phyloP scores from a whole-genome alignment of 1,140 invertebrate genomes.

The Lasaia peninsularis region DNA sequence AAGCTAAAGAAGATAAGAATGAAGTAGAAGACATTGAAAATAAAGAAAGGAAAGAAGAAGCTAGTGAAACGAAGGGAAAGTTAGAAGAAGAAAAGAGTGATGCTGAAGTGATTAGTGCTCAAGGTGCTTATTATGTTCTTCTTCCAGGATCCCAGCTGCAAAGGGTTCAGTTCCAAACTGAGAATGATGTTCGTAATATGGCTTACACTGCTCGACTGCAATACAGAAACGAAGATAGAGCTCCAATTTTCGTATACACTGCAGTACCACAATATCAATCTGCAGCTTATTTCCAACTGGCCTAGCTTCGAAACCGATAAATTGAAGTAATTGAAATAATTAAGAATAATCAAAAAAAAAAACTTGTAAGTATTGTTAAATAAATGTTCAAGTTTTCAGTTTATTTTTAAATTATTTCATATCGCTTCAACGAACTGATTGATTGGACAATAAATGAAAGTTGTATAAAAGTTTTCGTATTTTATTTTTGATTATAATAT shows the following conservation, averaged over 20 bases:
- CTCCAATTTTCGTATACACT: slow-evolving; percentile 57
- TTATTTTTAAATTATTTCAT: neutral
- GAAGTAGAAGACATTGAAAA: slow-evolving; percentile 14
- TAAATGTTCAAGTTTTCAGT: neutral
- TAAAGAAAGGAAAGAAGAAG: slow-evolving; percentile 33
- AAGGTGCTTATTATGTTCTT: slow-evolving; percentile 63
- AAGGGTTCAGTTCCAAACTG: slow-evolving; percentile 58
- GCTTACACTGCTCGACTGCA: slow-evolving; percentile 64
- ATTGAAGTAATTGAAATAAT: neutral
- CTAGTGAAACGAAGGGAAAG: slow-evolving; percentile 40
- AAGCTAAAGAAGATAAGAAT: slow-evolving; percentile 24
- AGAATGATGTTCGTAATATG: slow-evolving; percentile 64
- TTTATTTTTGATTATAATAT: neutral
- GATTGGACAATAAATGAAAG: neutral
- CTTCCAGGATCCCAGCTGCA: slow-evolving; percentile 57
- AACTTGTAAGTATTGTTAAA: neutral
- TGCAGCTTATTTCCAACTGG: slow-evolving; percentile 55
- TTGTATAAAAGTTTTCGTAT: neutral
- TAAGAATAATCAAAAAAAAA: neutral
- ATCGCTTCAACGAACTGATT: neutral
- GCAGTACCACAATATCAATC: slow-evolving; percentile 51
- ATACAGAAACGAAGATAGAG: slow-evolving; percentile 57
- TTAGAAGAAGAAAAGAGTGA: slow-evolving; percentile 45
- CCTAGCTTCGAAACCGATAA: neutral
- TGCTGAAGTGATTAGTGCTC: slow-evolving; percentile 46